Evolutionary conservation across 2,113 vertebrate genomes (phyloP).

Genomic region (Amazona guildingii): DNA sequence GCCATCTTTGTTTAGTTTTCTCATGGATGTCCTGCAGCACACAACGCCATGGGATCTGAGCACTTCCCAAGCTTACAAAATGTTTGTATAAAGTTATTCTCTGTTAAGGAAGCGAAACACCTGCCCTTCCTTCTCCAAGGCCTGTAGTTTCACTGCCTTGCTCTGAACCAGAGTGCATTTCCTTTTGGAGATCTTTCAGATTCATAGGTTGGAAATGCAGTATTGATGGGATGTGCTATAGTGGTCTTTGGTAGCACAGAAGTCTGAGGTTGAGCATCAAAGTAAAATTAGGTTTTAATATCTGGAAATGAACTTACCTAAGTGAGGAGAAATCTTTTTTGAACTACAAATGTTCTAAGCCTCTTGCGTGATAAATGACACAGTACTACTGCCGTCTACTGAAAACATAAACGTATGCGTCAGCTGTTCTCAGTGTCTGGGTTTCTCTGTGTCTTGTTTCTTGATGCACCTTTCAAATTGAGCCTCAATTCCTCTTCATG

Average conservation of each 20-base stretch:
- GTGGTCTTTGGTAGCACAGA: not conserved
- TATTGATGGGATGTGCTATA: not conserved
- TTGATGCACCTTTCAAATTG: not conserved
- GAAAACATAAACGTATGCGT: not conserved
- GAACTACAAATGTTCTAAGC: not conserved
- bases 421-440: not conserved
- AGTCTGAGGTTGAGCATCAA: not conserved
- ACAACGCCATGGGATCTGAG: not conserved
- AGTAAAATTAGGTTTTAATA: not conserved
- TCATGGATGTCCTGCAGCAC: too few species aligned
- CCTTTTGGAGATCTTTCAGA: not conserved
- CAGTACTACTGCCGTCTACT: not conserved
- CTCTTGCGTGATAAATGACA: not conserved
- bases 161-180: not conserved
- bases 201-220: not conserved
- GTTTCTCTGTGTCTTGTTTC: not conserved
- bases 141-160: not conserved
- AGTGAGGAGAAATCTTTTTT: not conserved
- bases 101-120: not conserved
- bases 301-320: not conserved
- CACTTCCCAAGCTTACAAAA: fast-evolving
- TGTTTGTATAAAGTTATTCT: not conserved
- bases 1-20: not conserved
- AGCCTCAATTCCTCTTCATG: not conserved
- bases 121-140: not conserved